Evolutionary conservation across 2,888 invertebrate genomes (phyloP).

Genomic region (Mimachlamys varia): DNA sequence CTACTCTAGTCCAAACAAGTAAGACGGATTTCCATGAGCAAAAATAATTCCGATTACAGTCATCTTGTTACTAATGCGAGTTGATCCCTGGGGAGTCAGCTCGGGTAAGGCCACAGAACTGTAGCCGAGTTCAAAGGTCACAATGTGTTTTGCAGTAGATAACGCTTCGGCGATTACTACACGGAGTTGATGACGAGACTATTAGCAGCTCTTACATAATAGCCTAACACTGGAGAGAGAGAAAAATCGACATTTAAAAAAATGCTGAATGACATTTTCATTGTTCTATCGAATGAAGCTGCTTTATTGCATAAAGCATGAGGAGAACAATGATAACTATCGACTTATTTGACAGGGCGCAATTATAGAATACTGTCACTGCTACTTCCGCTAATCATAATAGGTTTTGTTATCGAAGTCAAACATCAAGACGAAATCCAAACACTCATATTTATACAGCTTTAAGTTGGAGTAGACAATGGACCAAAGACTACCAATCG

Average conservation of each 20-base stretch:
- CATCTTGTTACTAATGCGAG: not conserved
- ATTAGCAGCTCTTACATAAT: not conserved
- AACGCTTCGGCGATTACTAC: not conserved
- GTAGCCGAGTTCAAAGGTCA: not conserved
- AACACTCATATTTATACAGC: not conserved
- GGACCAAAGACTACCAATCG: not conserved
- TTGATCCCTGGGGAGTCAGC: not conserved
- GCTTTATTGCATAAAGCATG: not conserved
- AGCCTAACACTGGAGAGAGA: not conserved
- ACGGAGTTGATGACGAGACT: not conserved
- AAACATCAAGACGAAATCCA: not conserved
- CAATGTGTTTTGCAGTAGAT: not conserved
- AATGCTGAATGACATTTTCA: not conserved
- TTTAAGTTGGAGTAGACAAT: not conserved
- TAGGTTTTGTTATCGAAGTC: not conserved
- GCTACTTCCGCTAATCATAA: not conserved
- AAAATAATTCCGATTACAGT: not conserved
- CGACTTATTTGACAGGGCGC: too few relatives aligned
- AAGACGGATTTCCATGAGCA: not conserved
- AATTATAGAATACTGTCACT: not conserved
- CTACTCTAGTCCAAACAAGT: not conserved
- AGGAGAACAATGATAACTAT: too few relatives aligned
- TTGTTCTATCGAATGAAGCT: not conserved
- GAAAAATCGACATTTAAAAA: not conserved
- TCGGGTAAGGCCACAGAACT: not conserved